A percentile compares a stretch with the other conserved stretches of the same genome.
phyloP scores from a whole-genome alignment of 2,888 invertebrate genomes.

The Steromphala cineraria region DNA sequence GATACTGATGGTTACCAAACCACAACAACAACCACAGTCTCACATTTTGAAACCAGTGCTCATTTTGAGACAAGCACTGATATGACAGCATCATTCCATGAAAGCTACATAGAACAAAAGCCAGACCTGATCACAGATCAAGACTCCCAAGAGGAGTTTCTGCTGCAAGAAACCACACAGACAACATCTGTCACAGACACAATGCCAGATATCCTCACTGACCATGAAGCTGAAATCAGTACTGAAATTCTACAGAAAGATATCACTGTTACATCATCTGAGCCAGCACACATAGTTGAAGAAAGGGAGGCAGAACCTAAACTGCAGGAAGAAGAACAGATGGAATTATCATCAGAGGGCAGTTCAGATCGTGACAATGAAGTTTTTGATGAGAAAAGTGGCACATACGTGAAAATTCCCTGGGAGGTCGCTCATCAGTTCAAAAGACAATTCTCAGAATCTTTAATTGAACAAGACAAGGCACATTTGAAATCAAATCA shows the following conservation, averaged over 20 bases:
- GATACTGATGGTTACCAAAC: background rate
- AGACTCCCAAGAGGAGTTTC: background rate
- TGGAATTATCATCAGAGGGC: conserved; percentile 43
- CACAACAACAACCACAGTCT: background rate
- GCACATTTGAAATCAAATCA: conserved; percentile 45
- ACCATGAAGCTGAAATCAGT: background rate
- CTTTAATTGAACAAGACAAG: conserved; percentile 59
- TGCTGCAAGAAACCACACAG: background rate
- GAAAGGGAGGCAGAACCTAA: background rate
- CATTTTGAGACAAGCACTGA: background rate
- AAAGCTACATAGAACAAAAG: background rate
- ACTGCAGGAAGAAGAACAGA: background rate
- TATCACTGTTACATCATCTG: background rate
- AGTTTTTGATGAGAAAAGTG: conserved; percentile 69
- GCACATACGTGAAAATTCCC: conserved; percentile 51
- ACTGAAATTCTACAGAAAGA: background rate
- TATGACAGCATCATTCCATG: background rate
- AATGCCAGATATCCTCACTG: conserved; percentile 16
- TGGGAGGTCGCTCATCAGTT: conserved; percentile 69
- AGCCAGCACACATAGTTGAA: background rate
- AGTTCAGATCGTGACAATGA: conserved; percentile 58
- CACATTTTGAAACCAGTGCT: background rate
- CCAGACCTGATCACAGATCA: background rate
- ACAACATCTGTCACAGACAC: conserved; percentile 63
- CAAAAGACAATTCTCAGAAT: conserved; percentile 66